These are phyloP conservation scores for Meandrusa payeni DNA, from an alignment of 2,888 invertebrate species.

Conservation along the genomic window DNA sequence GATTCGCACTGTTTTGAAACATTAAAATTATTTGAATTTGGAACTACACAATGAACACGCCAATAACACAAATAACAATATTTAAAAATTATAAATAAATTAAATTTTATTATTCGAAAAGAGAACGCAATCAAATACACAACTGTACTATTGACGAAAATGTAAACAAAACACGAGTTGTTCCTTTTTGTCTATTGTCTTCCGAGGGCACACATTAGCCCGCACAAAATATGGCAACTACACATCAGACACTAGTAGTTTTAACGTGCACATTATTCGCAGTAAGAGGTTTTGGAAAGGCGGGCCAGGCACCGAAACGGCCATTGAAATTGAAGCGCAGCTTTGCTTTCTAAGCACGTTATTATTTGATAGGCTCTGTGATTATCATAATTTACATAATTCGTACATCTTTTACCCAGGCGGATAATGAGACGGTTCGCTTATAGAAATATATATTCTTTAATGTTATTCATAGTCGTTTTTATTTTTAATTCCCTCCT, in stretches of 20 bases:
- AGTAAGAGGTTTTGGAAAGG: conserved; percentile 73
- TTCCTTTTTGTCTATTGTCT: background rate
- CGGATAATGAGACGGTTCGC: background rate
- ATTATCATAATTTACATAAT: conserved; percentile 31
- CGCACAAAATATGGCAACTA: conserved; percentile 36
- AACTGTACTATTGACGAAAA: conserved; percentile 9
- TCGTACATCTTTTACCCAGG: conserved; percentile 14
- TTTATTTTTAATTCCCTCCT: background rate
- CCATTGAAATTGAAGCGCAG: conserved; percentile 41
- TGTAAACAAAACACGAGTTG: background rate
- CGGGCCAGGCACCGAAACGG: conserved; percentile 60
- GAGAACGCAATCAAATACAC: conserved; percentile 14
- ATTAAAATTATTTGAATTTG: too few species aligned
- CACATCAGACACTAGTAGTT: conserved; percentile 47
- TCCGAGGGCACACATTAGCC: conserved; percentile 17
- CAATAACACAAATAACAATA: too few species aligned
- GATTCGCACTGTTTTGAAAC: too few species aligned
- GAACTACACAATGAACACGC: too few species aligned
- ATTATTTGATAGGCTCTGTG: conserved; percentile 35
- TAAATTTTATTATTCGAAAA: too few species aligned
- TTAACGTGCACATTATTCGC: conserved; percentile 45
- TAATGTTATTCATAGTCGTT: background rate
- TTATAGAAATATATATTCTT: background rate
- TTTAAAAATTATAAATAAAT: too few species aligned
- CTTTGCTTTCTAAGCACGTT: conserved; percentile 48